phyloP scores from a whole-genome alignment of 2,888 invertebrate genomes.

The Eristalinus aeneus region DNA sequence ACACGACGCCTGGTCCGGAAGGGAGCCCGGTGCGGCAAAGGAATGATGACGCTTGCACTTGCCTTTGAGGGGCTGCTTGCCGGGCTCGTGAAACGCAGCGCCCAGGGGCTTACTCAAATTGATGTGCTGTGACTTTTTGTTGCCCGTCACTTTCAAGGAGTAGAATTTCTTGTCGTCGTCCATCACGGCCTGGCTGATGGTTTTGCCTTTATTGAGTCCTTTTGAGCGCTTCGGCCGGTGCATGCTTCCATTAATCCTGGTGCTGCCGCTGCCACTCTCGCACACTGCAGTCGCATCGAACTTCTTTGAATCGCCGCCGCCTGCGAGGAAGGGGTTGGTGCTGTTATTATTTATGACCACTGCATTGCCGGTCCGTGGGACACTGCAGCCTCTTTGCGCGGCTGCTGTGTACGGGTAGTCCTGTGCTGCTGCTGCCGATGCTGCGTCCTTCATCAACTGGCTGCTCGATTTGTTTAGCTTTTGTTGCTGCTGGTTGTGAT shows the following conservation, averaged over 20 bases:
- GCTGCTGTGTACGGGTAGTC: slow-evolving; percentile 77
- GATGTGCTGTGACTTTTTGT: slow-evolving; percentile 70
- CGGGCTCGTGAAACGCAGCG: slow-evolving; percentile 44
- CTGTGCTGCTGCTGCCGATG: too few relatives aligned
- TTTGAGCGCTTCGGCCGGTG: slow-evolving; percentile 73
- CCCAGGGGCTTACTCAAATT: slow-evolving; percentile 59
- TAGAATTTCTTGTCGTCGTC: slow-evolving; percentile 79
- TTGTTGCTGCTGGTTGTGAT: slow-evolving; percentile 77
- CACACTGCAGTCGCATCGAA: slow-evolving; percentile 73
- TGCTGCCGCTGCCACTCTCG: slow-evolving; percentile 50
- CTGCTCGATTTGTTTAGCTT: slow-evolving; percentile 74
- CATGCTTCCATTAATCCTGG: slow-evolving; percentile 72
- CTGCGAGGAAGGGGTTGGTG: slow-evolving; percentile 78
- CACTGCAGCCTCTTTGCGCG: slow-evolving; percentile 73
- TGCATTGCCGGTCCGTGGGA: slow-evolving; percentile 65
- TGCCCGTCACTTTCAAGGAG: slow-evolving; percentile 77
- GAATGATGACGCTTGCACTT: slow-evolving; percentile 80
- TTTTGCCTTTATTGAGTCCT: slow-evolving; percentile 60
- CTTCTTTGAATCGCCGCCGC: slow-evolving; percentile 78
- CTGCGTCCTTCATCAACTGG: slow-evolving; percentile 75
- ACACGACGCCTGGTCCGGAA: slow-evolving; percentile 64
- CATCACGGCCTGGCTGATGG: slow-evolving; percentile 54
- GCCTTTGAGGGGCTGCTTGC: slow-evolving; percentile 43
- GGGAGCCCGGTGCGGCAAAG: slow-evolving; percentile 79
- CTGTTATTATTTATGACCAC: slow-evolving; percentile 71